Evolutionary conservation across 2,888 invertebrate species (phyloP).

Genomic region (Mimas tiliae): DNA sequence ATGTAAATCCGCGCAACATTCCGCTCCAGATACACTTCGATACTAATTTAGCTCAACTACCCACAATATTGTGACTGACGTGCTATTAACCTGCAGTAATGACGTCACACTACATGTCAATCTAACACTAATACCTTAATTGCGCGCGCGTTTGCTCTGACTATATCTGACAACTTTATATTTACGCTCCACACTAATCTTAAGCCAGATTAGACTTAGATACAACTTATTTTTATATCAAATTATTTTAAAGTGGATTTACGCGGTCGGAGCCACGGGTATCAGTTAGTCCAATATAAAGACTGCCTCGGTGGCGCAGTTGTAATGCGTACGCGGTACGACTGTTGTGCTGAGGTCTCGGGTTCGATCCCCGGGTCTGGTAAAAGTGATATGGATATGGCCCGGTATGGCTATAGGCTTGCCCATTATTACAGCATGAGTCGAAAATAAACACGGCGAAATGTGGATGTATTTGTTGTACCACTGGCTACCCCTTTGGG

Average conservation of each 20-base stretch:
- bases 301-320: too few relatives aligned
- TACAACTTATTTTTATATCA: background rate
- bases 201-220: background rate
- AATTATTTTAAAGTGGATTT: background rate
- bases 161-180: slow-evolving; percentile 19
- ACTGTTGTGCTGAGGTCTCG: too few relatives aligned
- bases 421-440: too few relatives aligned
- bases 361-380: too few relatives aligned
- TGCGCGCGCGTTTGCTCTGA: slow-evolving; percentile 26
- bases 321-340: too few relatives aligned
- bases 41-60: slow-evolving; percentile 20
- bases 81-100: slow-evolving; percentile 25
- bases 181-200: background rate
- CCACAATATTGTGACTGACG: slow-evolving; percentile 27
- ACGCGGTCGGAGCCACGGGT: too few relatives aligned
- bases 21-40: slow-evolving; percentile 5
- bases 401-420: too few relatives aligned
- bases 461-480: too few relatives aligned
- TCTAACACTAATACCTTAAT: slow-evolving; percentile 28
- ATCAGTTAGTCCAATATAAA: too few relatives aligned
- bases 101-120: slow-evolving; percentile 29
- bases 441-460: too few relatives aligned
- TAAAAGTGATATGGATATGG: too few relatives aligned
- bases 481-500: too few relatives aligned
- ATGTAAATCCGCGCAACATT: slow-evolving; percentile 1